Evolutionary conservation across 2,888 invertebrate species (phyloP).

Genomic region (Linnaemya vulpina): DNA sequence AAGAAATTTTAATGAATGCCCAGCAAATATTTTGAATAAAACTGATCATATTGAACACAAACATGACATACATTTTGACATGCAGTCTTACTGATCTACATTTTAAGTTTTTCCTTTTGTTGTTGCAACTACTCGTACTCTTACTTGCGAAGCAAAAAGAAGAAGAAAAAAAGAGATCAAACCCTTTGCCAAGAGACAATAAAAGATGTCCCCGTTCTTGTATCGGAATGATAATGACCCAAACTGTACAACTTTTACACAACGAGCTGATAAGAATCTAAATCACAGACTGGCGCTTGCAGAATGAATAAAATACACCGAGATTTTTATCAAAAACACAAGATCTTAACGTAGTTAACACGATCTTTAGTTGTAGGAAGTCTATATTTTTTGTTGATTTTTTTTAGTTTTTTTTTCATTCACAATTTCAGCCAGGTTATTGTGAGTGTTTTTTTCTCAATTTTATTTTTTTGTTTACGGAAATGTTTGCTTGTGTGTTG

Average conservation of each 20-base stretch:
- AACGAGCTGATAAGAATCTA: constrained; percentile 70
- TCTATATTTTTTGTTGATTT: constrained; percentile 6
- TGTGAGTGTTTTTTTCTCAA: no score
- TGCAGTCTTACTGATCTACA: constrained; percentile 37
- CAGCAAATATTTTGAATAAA: no score
- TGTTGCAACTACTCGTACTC: neutral
- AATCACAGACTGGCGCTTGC: constrained; percentile 70
- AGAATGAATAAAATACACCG: constrained; percentile 59
- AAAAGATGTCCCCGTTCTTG: neutral
- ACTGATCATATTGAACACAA: no score
- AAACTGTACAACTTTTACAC: constrained; percentile 55
- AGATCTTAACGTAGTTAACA: constrained; percentile 72
- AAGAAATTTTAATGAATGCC: no score
- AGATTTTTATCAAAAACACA: constrained; percentile 70
- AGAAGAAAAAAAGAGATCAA: constrained; percentile 8
- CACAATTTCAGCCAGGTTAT: constrained; percentile 26
- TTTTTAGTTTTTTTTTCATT: neutral
- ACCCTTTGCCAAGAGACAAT: constrained; percentile 5
- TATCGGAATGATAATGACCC: constrained; percentile 53
- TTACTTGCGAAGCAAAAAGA: neutral
- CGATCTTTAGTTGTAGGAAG: constrained; percentile 67
- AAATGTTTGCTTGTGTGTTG: constrained; percentile 11
- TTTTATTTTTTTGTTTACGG: neutral
- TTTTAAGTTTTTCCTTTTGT: neutral
- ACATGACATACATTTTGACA: neutral